Evolutionary conservation across 2,113 vertebrate species (phyloP), one percentile per base, ranked within the genome.

Genomic region (Prolemur simus): DNA sequence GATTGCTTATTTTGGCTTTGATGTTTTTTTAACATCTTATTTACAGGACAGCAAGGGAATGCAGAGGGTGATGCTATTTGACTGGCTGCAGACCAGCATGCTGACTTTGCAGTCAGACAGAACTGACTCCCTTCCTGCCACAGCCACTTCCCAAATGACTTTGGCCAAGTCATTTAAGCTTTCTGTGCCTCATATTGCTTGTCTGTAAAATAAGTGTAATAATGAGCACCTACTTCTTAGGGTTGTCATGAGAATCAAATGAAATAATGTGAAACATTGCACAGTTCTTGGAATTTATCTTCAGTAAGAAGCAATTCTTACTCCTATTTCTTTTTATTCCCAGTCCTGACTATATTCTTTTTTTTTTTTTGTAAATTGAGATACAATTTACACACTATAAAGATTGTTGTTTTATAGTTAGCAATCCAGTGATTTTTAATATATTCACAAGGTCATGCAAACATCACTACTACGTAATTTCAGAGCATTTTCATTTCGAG

Each of bases 1-100:
- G 86, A 96, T 97, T 56, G 95, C 85, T 86, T 97, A 18, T 82
- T 80, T 92, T 93, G 87, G 98, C 94, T 95, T 98, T 98, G 98
- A 83, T 88, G 98, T 98, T 94, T 94, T 96, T 96, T 96, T 96
- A 54, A 76, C 76, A 94, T 82, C 83, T 91, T 1, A 6, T 93
- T 95, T 97, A 77, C 92, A 87, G 5, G 5, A 49, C 81, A 78
- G 27, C 20, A 20, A 42, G 86, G 82, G 87, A 63, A 63, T 77
- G 49, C 5, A n/a, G 42, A 83, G 42, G 74, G 1, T 54, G 39
- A 42, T 34, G 39, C n/a, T 78, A 34, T 0, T 0, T 32, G 27
- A 71, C 29, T 78, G 84, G 80, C 66, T 90, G 23, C 5, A 73
- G 63, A 47, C 9, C 3, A 25, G 42, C 3, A 0, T 15, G 13